Conservation (phyloP, 2,888 invertebrate genomes). For the Drosophila emarginata region DNA sequence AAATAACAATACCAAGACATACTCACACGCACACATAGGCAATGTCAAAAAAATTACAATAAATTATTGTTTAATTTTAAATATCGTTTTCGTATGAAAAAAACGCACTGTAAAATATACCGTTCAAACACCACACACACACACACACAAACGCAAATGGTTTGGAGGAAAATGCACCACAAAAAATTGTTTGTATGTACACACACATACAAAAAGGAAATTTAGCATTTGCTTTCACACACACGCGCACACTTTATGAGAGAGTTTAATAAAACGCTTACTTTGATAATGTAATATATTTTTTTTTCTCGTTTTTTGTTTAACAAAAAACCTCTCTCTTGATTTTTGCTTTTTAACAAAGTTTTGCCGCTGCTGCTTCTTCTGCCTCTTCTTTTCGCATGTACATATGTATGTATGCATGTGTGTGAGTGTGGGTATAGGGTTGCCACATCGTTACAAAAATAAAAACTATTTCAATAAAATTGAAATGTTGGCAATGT, state of each 20-base stretch:
- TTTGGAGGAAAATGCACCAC: conserved; percentile 17
- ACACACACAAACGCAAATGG: conserved; percentile 13
- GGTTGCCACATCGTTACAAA: conserved; percentile 57
- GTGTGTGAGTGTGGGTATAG: conserved; percentile 39
- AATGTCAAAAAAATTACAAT: conserved; percentile 22
- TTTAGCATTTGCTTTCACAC: conserved; percentile 14
- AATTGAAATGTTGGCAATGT: background rate
- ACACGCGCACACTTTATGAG: background rate
- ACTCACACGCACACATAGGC: conserved; percentile 24
- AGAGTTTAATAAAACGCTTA: background rate
- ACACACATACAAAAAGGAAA: background rate
- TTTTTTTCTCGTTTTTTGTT: conserved; percentile 26
- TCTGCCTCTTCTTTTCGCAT: conserved; percentile 60
- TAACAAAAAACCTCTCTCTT: conserved; percentile 24
- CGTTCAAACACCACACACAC: conserved; percentile 36
- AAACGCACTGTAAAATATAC: conserved; percentile 26
- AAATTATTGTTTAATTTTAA: conserved; percentile 40
- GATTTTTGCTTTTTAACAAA: conserved; percentile 47
- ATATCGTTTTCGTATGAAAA: conserved; percentile 2
- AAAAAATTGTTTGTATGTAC: conserved; percentile 2
- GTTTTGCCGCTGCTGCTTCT: conserved; percentile 69
- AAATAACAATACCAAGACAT: conserved; percentile 47
- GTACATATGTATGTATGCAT: conserved; percentile 45
- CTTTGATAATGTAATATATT: background rate
- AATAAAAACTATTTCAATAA: conserved; percentile 42